Base-by-base conservation (phyloP, 1,140 invertebrate genomes). In the Cyclargus thomasi region DNA sequence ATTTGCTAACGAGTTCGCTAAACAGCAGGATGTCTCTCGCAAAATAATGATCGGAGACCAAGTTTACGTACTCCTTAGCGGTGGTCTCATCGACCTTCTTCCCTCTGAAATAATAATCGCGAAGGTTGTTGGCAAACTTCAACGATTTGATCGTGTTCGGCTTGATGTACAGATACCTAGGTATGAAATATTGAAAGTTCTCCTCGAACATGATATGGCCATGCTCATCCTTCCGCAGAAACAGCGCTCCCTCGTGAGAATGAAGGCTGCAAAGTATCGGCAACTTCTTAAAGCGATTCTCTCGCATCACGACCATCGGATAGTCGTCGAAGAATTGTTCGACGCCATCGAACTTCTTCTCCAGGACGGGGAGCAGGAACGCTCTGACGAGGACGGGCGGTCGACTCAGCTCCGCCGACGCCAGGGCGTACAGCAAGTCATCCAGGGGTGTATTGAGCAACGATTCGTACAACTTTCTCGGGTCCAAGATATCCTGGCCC, bases 251-350 rank as follows among this genome's bases (percentile, higher is more conserved):
- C 88, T 95, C 95, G 29, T 91, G 77, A 1, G 74, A 82, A 71
- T 90, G 92, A 5, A 92, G 83, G 1, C 94, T 94, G 7, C 92
- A 65, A 1, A 95, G 80, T 5, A 92, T 86, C 0, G 94, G 94
- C 16, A 95, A 82, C 70, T 92, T 91, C 14, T 91, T 75, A 67
- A 91, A 92, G 1, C 83, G 80, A 73, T 92, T 88, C n/a, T 78
- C 77, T 8, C 66, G 67, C 16, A 92, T 72, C 10, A 84, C 76
- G 20, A 82, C 70, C 47, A 81, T 67, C 0, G 91, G 88, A 36
- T 75, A 66, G 62, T 91, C 84, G 0, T 77, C 72, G n/a, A 92
- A 78, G 70, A 90, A 91, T 2, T 71, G 63, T 68, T 86, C 79
- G 10, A 85, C 74, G 2, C 79, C 77, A 10, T 79, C 75, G 29